A percentile compares a stretch with the other conserved stretches of the same genome.
Conservation (phyloP, 2,113 vertebrate genomes). For the Apodemus speciosus region DNA sequence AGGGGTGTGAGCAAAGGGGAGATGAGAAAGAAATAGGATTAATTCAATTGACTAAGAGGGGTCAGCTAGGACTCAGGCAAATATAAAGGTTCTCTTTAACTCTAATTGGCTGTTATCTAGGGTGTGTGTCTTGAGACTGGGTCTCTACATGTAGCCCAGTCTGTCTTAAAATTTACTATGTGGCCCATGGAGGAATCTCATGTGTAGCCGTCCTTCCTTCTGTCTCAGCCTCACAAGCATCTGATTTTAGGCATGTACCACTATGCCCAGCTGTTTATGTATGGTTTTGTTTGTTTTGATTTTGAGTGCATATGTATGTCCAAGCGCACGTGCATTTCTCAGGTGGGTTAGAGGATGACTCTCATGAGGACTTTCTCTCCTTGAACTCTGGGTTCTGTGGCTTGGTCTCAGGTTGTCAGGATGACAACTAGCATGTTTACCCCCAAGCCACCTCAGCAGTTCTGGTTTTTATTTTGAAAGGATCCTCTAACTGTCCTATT, state of each 20-base stretch:
- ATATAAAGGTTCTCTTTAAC: not conserved
- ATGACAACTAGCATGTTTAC: not conserved
- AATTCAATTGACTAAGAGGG: not conserved
- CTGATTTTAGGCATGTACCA: not conserved
- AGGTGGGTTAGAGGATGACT: no score
- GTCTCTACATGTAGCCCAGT: not conserved
- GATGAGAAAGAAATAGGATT: conserved; percentile 8
- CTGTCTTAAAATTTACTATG: not conserved
- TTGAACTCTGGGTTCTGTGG: not conserved
- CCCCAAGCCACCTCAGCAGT: not conserved
- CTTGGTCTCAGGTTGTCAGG: not conserved
- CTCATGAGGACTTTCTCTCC: no score
- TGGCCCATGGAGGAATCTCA: not conserved
- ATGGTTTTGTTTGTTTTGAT: not conserved
- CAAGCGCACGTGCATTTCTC: not conserved
- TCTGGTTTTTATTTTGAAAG: not conserved
- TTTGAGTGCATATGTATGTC: not conserved
- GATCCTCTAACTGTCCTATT: not conserved
- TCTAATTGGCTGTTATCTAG: not conserved
- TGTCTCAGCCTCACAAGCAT: not conserved
- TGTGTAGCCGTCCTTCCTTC: not conserved
- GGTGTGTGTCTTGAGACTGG: not conserved
- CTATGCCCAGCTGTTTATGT: not conserved
- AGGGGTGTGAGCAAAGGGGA: not conserved
- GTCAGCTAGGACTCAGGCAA: not conserved